Conservation (phyloP, 1,140 invertebrate genomes). For the Trigoniulus corallinus region DNA sequence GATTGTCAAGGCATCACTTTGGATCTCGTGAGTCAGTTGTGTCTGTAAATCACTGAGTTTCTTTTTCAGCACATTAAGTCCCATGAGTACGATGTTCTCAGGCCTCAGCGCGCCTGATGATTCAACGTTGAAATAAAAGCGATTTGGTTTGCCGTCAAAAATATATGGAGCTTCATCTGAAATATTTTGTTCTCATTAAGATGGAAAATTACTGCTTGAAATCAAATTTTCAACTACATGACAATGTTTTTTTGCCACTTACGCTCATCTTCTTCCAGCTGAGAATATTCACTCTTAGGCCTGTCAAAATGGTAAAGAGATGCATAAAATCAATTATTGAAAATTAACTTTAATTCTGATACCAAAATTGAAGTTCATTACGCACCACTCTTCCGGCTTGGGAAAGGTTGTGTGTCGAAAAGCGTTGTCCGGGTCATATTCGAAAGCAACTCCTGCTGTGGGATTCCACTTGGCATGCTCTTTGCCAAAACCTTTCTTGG, state of each 20-base stretch:
- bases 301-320: no score
- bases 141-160: slow-evolving; percentile 85
- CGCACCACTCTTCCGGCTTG: slow-evolving; percentile 91
- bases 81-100: slow-evolving; percentile 93
- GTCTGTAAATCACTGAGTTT: slow-evolving; percentile 92
- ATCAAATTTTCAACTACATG: no score
- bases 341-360: background rate
- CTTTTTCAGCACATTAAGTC: slow-evolving; percentile 80
- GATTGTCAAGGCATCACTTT: slow-evolving; percentile 39
- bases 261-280: slow-evolving; percentile 84
- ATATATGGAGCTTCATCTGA: slow-evolving; percentile 79
- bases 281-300: slow-evolving; percentile 92
- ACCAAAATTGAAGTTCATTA: background rate
- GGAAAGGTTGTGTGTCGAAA: slow-evolving; percentile 92
- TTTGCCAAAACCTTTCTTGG: slow-evolving; percentile 92
- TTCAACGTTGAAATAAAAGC: slow-evolving; percentile 96
- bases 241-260: slow-evolving; percentile 25
- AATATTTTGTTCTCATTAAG: slow-evolving; percentile 17
- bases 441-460: slow-evolving; percentile 91
- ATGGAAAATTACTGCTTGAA: background rate
- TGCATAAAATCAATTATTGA: slow-evolving; percentile 15
- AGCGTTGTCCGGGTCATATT: slow-evolving; percentile 98
- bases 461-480: slow-evolving; percentile 99
- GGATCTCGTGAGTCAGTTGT: slow-evolving; percentile 70
- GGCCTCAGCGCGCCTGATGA: slow-evolving; percentile 83